Base-by-base conservation (phyloP, 1,140 invertebrate species). In the Drosophila erecta region DNA sequence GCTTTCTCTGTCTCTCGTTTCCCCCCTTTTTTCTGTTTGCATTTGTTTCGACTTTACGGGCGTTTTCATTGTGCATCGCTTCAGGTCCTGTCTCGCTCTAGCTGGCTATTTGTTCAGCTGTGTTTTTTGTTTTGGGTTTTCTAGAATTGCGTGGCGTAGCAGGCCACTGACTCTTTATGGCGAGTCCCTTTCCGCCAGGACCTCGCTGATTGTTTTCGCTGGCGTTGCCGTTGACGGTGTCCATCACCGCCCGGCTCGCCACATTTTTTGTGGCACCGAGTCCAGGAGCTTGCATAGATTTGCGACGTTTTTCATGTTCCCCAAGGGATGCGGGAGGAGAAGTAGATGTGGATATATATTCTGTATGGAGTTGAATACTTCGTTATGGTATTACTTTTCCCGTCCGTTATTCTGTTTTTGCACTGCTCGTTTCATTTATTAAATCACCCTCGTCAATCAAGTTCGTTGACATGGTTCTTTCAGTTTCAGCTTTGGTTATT, bases 391-490 rank as follows among this genome's bases (percentile, higher is more conserved):
- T 58, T 70, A 47, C 58, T 58, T 69, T 79, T 62, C 51, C 17
- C 38, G 22, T 57, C 38, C 43, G 27, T 40, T 76, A 71, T 58
- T 57, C 43, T 62, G 43, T 58, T 59, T 17, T 14, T 24, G 60
- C 41, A 37, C 44, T 50, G 60, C 57, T 56, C 69, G 64, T 75
- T 81, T 87, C 62, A 70, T 72, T 76, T 87, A 87, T 87, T 87
- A 87, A 87, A 89, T 87, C 83, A 87, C 83, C 83, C 83, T 87
- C 83, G 83, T 87, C 83, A 86, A 87, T 87, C 83, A 87, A 89
- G 70, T 89, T 81, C 66, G 79, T 87, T 87, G 79, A 87, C 79
- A 83, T 89, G 76, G 35, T 55, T 70, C 72, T 75, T 75, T 75
- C 71, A 47, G 72, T 53, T 75, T 66, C 54, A 72, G 67, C 56